phyloP scores from a whole-genome alignment of 2,888 invertebrate species.

The Ectemnius cavifrons region DNA sequence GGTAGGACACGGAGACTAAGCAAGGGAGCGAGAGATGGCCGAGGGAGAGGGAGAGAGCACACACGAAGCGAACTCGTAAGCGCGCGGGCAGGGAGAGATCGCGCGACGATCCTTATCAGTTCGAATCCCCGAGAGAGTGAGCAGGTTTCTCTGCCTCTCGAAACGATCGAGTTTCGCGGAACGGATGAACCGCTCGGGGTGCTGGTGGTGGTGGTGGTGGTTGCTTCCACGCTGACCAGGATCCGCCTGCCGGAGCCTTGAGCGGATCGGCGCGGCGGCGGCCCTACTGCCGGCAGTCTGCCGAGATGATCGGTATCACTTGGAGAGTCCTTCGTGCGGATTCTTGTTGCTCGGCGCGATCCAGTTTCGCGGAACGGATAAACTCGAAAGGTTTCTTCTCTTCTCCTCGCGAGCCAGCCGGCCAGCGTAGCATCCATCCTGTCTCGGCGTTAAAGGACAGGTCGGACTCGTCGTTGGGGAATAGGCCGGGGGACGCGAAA shows the following conservation, averaged over 20 bases:
- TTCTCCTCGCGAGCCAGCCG: no score
- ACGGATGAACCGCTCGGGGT: conserved; percentile 25
- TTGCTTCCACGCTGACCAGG: conserved; percentile 14
- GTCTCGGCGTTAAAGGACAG: conserved; percentile 32
- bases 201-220: no score
- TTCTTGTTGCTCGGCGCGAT: conserved; percentile 55
- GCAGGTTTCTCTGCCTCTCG: conserved; percentile 45
- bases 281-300: conserved; percentile 21
- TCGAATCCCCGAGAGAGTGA: conserved; percentile 41
- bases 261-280: conserved; percentile 25
- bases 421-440: conserved; percentile 24
- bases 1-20: conserved; percentile 1
- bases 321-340: conserved; percentile 47
- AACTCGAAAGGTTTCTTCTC: conserved; percentile 45
- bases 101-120: conserved; percentile 48
- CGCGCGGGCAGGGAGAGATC: conserved; percentile 16
- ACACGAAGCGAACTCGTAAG: conserved; percentile 31
- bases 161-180: conserved; percentile 57
- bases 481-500: conserved; percentile 18
- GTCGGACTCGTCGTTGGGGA: background rate
- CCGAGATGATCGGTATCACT: conserved; percentile 53
- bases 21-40: background rate
- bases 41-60: conserved; percentile 15
- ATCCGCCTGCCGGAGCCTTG: conserved; percentile 34
- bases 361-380: conserved; percentile 59